phyloP scores from a whole-genome alignment of 2,113 vertebrate genomes.

The Phaethornis superciliosus region DNA sequence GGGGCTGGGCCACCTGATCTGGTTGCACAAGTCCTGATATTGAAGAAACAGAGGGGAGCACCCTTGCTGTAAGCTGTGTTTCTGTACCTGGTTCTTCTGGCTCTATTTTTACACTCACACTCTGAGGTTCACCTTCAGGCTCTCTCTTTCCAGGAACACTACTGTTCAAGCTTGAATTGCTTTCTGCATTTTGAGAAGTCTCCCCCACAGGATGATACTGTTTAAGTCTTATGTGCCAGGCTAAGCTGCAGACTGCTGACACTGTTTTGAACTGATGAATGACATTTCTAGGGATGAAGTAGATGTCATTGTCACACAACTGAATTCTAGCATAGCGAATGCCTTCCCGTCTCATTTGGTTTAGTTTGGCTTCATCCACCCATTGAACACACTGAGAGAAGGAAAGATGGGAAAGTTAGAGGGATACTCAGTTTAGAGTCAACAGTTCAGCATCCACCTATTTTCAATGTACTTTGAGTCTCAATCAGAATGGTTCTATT shows the following conservation, averaged over 20 bases:
- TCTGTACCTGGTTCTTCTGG: constrained; percentile 78
- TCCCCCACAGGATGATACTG: constrained; percentile 86
- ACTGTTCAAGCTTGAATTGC: constrained; percentile 69
- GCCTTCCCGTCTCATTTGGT: constrained; percentile 96
- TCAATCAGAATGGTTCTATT: background rate
- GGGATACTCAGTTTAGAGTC: background rate
- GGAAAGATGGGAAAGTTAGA: constrained; percentile 57
- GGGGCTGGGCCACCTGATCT: constrained; percentile 71
- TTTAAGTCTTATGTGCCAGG: constrained; percentile 96
- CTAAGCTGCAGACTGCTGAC: constrained; percentile 96
- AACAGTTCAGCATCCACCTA: background rate
- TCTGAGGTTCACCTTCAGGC: constrained; percentile 72
- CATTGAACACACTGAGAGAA: constrained; percentile 93
- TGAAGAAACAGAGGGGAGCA: constrained; percentile 61
- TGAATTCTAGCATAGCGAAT: constrained; percentile 93
- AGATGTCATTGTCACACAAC: constrained; percentile 96
- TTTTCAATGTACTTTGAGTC: background rate
- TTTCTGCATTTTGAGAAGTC: constrained; percentile 64
- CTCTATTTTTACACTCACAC: constrained; percentile 77
- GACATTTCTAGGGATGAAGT: constrained; percentile 98
- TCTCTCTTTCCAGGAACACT: constrained; percentile 72
- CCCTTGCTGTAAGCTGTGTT: constrained; percentile 70
- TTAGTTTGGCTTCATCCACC: constrained; percentile 98
- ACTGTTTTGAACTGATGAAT: constrained; percentile 99
- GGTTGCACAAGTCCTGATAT: constrained; percentile 74